Base-by-base conservation (phyloP, 2,113 vertebrate genomes). In the Rhabdomys dilectus region DNA sequence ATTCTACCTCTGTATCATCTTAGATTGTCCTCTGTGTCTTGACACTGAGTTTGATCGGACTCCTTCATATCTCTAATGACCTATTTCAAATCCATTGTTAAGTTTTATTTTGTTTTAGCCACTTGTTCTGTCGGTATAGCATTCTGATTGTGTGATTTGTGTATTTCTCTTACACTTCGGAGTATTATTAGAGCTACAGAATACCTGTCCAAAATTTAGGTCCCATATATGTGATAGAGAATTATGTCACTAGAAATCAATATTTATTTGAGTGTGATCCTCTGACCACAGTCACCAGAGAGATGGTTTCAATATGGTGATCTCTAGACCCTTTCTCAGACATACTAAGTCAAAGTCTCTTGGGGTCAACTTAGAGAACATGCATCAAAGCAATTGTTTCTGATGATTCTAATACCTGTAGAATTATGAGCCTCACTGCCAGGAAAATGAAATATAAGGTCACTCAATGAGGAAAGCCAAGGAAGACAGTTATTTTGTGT, bases 401-500 rank as follows among this genome's bases (percentile, higher is more conserved):
- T 60, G n/a, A 70, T 95, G 9, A 89, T 95, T 93, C 42, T 87
- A 95, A 58, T 60, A 7, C 68, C 95, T 31, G 34, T 95, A 89
- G 78, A 89, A 87, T 48, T 80, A 13, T 53, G 11, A 96, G 64
- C 82, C 22, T 87, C 1, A 7, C 2, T 66, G 68, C 53, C 87
- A 96, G 72, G n/a, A 94, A 64, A n/a, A 72, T 42, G 24, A 93
- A 75, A 91, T 92, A 91, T 78, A 24, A 93, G 78, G 48, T 48
- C 39, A 73, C 29, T 51, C 86, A 94, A 51, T 26, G 53, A 80
- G 75, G 91, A 93, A 16, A 31, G 10, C 45, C 81, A 95, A 93
- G 64, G 39, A 94, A 93, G 48, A 92, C 95, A 97, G 96, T 68
- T 68, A 97, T 91, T 90, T 94, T 72, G 48, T 60, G 15, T 68